Evolutionary conservation across 2,888 invertebrate species (phyloP).

Genomic region (Plagodis dolabraria): DNA sequence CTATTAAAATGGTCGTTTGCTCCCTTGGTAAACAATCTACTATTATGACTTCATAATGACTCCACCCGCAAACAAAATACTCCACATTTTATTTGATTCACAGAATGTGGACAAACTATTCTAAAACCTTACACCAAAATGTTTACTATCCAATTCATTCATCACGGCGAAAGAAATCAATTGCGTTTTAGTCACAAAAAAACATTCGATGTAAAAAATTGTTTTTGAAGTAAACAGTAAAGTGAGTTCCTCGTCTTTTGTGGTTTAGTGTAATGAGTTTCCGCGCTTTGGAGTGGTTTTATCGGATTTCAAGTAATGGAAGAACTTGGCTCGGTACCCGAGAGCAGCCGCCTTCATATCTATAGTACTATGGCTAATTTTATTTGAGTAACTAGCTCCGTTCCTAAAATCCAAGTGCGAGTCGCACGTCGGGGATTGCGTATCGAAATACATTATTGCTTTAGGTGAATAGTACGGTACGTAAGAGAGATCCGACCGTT

Average conservation of each 20-base stretch:
- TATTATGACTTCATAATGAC: too few relatives aligned
- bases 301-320: slow-evolving; percentile 15
- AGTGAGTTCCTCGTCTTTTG: slow-evolving; percentile 24
- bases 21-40: too few relatives aligned
- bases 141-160: slow-evolving; percentile 21
- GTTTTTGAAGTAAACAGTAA: slow-evolving; percentile 23
- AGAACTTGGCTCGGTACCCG: slow-evolving; percentile 6
- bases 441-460: too few relatives aligned
- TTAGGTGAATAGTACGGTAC: too few relatives aligned
- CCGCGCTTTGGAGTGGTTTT: slow-evolving; percentile 21
- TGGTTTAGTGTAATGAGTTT: slow-evolving; percentile 29
- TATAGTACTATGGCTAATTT: neutral
- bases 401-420: too few relatives aligned
- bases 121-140: slow-evolving; percentile 3
- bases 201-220: slow-evolving; percentile 16
- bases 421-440: too few relatives aligned
- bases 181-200: slow-evolving; percentile 25
- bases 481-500: too few relatives aligned
- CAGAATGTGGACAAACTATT: neutral
- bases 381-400: too few relatives aligned
- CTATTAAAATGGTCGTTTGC: too few relatives aligned
- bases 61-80: too few relatives aligned
- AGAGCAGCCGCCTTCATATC: neutral
- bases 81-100: neutral
- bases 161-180: slow-evolving; percentile 31